Evolutionary conservation across 2,113 vertebrate genomes (phyloP).

Genomic region (Epinephelus cyanopodus): DNA sequence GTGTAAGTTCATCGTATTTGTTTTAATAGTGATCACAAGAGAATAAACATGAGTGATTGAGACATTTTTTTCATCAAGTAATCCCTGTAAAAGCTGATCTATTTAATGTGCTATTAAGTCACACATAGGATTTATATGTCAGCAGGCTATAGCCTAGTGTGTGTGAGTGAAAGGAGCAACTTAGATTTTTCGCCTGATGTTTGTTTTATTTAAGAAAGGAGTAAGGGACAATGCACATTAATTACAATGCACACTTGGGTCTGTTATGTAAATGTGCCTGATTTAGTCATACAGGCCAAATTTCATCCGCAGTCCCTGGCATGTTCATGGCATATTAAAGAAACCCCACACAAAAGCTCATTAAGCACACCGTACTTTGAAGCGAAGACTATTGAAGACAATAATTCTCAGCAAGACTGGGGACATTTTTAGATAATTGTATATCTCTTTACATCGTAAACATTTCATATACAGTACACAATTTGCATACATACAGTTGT

Average conservation of each 20-base stretch:
- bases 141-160: background rate
- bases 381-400: background rate
- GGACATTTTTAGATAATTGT: background rate
- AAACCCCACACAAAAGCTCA: no score
- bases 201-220: no score
- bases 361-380: background rate
- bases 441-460: background rate
- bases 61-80: background rate
- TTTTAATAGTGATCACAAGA: background rate
- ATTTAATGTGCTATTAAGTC: background rate
- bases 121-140: background rate
- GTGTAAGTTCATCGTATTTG: background rate
- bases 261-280: no score
- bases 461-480: no score
- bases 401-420: background rate
- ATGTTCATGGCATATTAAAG: no score
- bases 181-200: background rate
- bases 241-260: no score
- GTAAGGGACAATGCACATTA: no score
- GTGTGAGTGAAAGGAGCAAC: background rate
- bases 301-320: no score
- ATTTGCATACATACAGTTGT: no score
- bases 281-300: no score
- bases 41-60: background rate
- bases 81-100: background rate